Percentiles rank a stretch among this genome's conserved stretches.
Evolutionary conservation across 1,140 invertebrate genomes (phyloP).

Genomic region (Euura saliciscinereae): DNA sequence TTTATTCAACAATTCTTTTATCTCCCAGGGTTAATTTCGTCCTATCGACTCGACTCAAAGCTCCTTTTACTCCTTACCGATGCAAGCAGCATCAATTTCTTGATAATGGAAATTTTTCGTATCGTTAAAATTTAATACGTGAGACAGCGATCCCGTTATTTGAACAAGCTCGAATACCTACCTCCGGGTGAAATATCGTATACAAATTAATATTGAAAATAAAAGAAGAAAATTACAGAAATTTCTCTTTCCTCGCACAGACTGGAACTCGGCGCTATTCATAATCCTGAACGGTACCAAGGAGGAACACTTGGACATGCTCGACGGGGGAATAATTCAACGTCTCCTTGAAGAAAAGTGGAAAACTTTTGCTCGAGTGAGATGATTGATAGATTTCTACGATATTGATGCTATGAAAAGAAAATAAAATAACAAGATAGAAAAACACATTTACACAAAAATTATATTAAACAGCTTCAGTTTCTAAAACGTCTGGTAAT

Average conservation of each 20-base stretch:
- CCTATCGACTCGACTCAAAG: not conserved
- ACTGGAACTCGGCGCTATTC: constrained; percentile 98
- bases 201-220: not conserved
- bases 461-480: constrained; percentile 61
- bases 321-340: constrained; percentile 97
- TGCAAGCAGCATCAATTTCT: not conserved
- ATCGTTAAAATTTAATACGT: not conserved
- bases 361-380: constrained; percentile 96
- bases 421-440: no score
- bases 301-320: constrained; percentile 97
- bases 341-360: constrained; percentile 97
- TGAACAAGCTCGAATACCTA: not conserved
- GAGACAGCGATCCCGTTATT: not conserved
- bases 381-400: constrained; percentile 21
- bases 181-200: not conserved
- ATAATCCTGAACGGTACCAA: constrained; percentile 97
- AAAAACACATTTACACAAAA: no score
- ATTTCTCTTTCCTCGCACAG: constrained; percentile 61
- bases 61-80: not conserved
- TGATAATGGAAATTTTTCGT: not conserved
- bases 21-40: not conserved
- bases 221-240: not conserved
- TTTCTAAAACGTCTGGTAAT: constrained; percentile 91
- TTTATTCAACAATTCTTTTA: not conserved
- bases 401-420: no score